These are phyloP conservation scores for Orycteropus afer DNA, from an alignment of 2,113 vertebrate species.

Conservation along the genomic window DNA sequence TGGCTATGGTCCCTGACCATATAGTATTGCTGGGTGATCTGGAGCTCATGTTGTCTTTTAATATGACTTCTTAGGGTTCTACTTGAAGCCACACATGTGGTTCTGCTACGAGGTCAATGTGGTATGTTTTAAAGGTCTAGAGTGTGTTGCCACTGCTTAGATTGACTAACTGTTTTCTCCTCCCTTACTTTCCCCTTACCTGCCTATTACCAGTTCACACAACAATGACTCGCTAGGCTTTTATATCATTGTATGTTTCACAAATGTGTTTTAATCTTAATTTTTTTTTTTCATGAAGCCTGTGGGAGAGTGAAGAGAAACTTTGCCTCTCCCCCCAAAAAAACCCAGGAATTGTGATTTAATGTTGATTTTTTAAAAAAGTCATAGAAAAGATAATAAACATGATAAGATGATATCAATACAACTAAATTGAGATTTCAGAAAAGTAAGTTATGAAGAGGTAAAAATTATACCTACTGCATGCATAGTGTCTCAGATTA, in stretches of 20 bases:
- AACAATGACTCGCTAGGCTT: neutral
- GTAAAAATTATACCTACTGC: neutral
- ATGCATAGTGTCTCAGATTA: neutral
- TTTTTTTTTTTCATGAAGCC: conserved; percentile 5
- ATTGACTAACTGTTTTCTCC: neutral
- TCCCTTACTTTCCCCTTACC: neutral
- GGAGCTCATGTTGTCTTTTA: neutral
- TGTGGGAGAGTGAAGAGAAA: conserved; percentile 1
- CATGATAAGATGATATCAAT: neutral
- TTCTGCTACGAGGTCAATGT: neutral
- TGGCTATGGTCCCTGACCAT: neutral
- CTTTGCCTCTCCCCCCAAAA: neutral
- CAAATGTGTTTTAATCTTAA: neutral
- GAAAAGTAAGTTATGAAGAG: neutral
- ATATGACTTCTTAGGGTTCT: neutral
- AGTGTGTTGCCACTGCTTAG: neutral
- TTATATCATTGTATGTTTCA: neutral
- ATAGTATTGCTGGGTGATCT: conserved; percentile 9
- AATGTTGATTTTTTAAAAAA: neutral
- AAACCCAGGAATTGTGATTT: neutral
- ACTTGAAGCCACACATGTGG: no score
- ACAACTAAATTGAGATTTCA: neutral
- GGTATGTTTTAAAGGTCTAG: neutral
- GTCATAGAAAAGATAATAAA: neutral
- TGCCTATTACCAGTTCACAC: neutral